Conservation (phyloP, 2,797 vertebrate species). For the Anabacerthia variegaticeps region DNA sequence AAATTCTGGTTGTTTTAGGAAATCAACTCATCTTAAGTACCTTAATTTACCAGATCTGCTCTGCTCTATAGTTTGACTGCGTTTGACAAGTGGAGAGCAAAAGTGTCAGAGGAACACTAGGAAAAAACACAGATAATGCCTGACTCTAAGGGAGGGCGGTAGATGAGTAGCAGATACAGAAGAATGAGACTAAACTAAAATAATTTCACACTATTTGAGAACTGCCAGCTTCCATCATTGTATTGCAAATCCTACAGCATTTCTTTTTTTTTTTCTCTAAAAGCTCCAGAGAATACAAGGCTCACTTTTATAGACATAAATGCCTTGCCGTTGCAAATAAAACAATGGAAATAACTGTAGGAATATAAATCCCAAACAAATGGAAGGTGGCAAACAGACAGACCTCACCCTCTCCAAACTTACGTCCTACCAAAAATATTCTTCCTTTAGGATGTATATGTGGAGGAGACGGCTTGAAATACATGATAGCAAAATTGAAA, state of each 20-base stretch:
- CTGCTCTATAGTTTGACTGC: background rate
- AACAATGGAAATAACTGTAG: background rate
- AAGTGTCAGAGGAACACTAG: background rate
- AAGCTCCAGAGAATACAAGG: background rate
- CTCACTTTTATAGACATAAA: background rate
- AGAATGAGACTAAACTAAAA: background rate
- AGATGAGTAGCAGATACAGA: background rate
- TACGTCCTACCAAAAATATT: background rate
- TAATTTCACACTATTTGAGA: slow-evolving; percentile 2
- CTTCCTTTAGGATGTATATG: background rate
- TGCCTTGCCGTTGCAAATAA: background rate
- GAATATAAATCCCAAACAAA: background rate
- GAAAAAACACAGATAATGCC: background rate
- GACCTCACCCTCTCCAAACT: background rate
- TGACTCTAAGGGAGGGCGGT: background rate
- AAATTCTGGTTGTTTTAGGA: background rate
- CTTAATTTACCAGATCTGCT: background rate
- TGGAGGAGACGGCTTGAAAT: background rate
- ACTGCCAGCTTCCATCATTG: slow-evolving; percentile 10
- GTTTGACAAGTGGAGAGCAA: background rate
- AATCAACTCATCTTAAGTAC: background rate
- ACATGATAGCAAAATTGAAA: background rate
- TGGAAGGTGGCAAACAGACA: background rate
- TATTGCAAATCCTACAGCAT: background rate
- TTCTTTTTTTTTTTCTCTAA: background rate